phyloP scores from a whole-genome alignment of 1,140 invertebrate species.

The Brachionus manjavacas region DNA sequence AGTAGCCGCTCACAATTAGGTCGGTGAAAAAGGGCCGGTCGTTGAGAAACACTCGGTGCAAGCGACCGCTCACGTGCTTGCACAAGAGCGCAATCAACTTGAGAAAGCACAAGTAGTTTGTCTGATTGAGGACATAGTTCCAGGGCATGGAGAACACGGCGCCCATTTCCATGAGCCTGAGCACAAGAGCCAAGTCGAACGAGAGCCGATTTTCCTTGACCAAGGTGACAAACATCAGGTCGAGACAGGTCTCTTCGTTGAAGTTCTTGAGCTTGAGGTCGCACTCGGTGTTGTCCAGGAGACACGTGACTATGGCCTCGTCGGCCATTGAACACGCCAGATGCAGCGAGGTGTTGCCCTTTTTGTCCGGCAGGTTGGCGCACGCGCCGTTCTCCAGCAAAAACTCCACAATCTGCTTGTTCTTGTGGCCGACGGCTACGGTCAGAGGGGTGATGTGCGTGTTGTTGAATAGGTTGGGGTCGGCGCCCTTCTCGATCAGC shows the following conservation, averaged over 20 bases:
- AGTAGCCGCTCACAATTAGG: constrained; percentile 6
- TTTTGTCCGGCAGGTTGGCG: constrained; percentile 37
- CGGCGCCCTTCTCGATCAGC: constrained; percentile 36
- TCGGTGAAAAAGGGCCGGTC: not conserved
- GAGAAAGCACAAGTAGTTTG: not conserved
- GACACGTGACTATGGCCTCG: not conserved
- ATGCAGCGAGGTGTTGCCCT: constrained; percentile 29
- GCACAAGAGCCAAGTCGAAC: not conserved
- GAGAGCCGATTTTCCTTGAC: not conserved
- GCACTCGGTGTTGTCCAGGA: constrained; percentile 30
- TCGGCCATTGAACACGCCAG: not conserved
- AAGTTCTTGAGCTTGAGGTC: constrained; percentile 12
- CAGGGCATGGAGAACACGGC: constrained; percentile 29
- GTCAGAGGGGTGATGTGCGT: constrained; percentile 22
- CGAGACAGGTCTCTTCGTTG: constrained; percentile 25
- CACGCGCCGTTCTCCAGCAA: constrained; percentile 33
- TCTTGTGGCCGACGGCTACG: not conserved
- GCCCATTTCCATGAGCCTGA: not conserved
- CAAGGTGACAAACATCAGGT: not conserved
- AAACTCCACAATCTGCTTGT: not conserved
- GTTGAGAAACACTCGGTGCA: not conserved
- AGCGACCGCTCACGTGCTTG: not conserved
- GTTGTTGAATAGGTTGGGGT: constrained; percentile 15
- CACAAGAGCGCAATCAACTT: constrained; percentile 3
- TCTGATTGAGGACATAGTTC: not conserved